These are phyloP conservation scores for Drosophila prolongata DNA, from an alignment of 2,888 invertebrate genomes.

Conservation along the genomic window DNA sequence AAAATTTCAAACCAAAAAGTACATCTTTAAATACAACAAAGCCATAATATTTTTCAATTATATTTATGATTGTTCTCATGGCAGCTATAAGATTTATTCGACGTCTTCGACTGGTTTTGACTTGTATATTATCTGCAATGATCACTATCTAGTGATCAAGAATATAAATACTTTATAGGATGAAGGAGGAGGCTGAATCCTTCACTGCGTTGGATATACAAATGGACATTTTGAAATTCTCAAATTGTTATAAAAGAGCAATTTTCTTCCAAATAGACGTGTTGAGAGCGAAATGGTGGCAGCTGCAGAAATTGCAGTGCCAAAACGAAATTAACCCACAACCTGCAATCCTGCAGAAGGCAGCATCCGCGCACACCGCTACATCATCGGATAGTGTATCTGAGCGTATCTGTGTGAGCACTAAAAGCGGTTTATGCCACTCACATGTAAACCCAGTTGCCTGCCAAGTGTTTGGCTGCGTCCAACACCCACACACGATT, in stretches of 20 bases:
- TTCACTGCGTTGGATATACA: too few species aligned
- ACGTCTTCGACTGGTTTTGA: too few species aligned
- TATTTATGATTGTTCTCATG: too few species aligned
- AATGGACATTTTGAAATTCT: too few species aligned
- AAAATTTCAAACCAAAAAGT: too few species aligned
- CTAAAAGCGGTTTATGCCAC: slow-evolving; percentile 76
- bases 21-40: too few species aligned
- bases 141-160: too few species aligned
- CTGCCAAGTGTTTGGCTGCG: slow-evolving; percentile 53
- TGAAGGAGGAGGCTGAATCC: too few species aligned
- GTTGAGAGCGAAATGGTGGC: slow-evolving; percentile 3
- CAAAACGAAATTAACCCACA: slow-evolving; percentile 74
- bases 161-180: too few species aligned
- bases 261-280: slow-evolving; percentile 1
- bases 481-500: slow-evolving; percentile 68
- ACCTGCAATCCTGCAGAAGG: slow-evolving; percentile 54
- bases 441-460: slow-evolving; percentile 60
- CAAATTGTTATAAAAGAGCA: neutral
- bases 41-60: too few species aligned
- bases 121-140: too few species aligned
- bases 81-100: too few species aligned
- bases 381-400: slow-evolving; percentile 8
- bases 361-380: slow-evolving; percentile 32
- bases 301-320: slow-evolving; percentile 58
- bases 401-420: slow-evolving; percentile 37